phyloP scores from a whole-genome alignment of 1,140 invertebrate species.

The Drosophila triauraria region DNA sequence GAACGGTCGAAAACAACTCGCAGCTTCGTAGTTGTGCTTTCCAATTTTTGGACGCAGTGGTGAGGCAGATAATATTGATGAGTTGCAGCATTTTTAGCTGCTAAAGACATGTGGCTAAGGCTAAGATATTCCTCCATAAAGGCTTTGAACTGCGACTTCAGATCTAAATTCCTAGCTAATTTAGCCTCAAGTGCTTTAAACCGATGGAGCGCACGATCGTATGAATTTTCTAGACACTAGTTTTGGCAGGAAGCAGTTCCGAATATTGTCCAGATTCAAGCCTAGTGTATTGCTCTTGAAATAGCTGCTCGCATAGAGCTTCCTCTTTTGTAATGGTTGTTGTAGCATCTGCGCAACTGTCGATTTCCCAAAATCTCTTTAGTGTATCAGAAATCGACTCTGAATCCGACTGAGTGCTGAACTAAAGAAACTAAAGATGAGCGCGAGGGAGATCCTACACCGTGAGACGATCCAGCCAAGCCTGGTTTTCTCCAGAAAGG shows the following conservation, averaged over 20 bases:
- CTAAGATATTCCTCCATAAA: not conserved
- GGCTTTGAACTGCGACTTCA: not conserved
- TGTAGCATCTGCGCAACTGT: not conserved
- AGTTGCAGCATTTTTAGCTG: not conserved
- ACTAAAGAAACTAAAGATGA: not conserved
- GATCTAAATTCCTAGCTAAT: not conserved
- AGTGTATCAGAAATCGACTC: too few relatives aligned
- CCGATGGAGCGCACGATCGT: not conserved
- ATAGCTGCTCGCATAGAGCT: too few relatives aligned
- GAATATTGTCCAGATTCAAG: conserved; percentile 5
- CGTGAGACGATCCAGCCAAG: not conserved
- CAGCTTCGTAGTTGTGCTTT: not conserved
- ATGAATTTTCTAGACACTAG: not conserved
- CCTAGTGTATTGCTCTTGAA: not conserved
- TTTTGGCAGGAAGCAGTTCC: not conserved
- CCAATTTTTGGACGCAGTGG: conserved; percentile 2
- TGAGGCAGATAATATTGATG: not conserved
- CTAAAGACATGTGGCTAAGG: not conserved
- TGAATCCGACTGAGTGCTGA: too few relatives aligned
- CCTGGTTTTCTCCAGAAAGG: not conserved
- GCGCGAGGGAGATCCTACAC: not conserved
- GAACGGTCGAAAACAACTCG: conserved; percentile 1
- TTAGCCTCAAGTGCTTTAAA: not conserved
- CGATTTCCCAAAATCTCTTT: conserved; percentile 5
- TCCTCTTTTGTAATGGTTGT: too few relatives aligned